Percentiles rank a stretch among this genome's conserved stretches.
Conservation (phyloP, 2,113 vertebrate species). For the Sitta europaea region DNA sequence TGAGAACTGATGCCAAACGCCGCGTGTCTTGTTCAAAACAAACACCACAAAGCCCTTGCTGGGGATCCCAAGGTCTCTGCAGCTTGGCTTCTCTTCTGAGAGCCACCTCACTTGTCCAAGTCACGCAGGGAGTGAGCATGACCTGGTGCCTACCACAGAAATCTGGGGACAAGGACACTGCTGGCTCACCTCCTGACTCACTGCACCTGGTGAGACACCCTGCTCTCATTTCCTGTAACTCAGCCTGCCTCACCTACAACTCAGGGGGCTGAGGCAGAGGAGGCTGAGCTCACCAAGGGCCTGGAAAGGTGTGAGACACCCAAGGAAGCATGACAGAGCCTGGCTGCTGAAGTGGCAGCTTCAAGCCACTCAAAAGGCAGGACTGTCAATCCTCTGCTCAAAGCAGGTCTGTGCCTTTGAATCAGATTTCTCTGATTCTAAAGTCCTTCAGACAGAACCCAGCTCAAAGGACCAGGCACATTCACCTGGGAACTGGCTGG, state of each 20-base stretch:
- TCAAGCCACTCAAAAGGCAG: not conserved
- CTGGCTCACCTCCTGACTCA: not conserved
- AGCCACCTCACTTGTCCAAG: not conserved
- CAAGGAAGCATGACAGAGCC: not conserved
- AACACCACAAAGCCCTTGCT: not conserved
- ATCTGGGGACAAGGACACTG: not conserved
- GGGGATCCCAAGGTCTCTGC: not conserved
- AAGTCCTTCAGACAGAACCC: not conserved
- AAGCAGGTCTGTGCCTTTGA: not conserved
- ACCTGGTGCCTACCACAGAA: not conserved
- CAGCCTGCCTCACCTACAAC: not conserved
- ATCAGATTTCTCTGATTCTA: not conserved
- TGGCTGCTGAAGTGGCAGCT: not conserved
- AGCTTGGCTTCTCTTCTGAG: not conserved
- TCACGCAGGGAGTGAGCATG: rapidly evolving
- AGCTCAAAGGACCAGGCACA: not conserved
- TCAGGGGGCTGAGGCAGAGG: not conserved
- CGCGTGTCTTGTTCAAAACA: not conserved
- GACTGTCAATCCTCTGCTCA: not conserved
- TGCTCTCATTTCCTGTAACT: rapidly evolving
- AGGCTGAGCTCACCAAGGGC: not conserved
- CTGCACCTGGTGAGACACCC: not conserved
- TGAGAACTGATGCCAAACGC: not conserved
- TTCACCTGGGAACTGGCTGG: not conserved
- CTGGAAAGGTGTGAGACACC: not conserved